Conservation (phyloP, 1,140 invertebrate species). For the Ridgeia piscesae region DNA sequence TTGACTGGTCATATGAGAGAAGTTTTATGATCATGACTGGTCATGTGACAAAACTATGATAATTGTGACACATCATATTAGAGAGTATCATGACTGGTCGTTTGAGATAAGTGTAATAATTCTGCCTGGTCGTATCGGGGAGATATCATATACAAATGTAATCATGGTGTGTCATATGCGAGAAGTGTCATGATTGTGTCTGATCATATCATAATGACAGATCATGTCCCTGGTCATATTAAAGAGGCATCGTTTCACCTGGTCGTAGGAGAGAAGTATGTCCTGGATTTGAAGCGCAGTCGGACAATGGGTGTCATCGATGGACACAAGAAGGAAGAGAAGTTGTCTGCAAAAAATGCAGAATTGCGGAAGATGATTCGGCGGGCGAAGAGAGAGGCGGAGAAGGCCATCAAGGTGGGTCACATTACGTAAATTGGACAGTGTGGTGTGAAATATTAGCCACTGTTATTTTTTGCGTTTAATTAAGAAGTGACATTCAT, state of each 20-base stretch:
- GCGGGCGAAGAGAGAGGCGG: not conserved
- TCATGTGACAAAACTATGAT: not conserved
- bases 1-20: not conserved
- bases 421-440: not conserved
- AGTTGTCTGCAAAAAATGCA: not conserved
- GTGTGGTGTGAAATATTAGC: not conserved
- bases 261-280: not conserved
- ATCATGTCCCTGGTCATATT: not conserved
- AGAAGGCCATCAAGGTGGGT: conserved; percentile 17
- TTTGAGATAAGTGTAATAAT: not conserved
- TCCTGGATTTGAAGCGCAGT: not conserved
- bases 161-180: not conserved
- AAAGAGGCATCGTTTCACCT: not conserved
- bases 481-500: not conserved
- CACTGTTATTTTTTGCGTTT: not conserved
- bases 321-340: not conserved
- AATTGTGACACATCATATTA: not conserved
- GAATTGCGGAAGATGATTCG: not conserved
- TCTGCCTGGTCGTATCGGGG: not conserved
- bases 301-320: not conserved
- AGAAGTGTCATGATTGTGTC: not conserved
- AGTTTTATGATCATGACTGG: not conserved
- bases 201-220: not conserved
- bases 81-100: not conserved
- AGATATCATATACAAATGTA: not conserved